Conservation (phyloP, 2,113 vertebrate species). For the Pomatostomus ruficeps region DNA sequence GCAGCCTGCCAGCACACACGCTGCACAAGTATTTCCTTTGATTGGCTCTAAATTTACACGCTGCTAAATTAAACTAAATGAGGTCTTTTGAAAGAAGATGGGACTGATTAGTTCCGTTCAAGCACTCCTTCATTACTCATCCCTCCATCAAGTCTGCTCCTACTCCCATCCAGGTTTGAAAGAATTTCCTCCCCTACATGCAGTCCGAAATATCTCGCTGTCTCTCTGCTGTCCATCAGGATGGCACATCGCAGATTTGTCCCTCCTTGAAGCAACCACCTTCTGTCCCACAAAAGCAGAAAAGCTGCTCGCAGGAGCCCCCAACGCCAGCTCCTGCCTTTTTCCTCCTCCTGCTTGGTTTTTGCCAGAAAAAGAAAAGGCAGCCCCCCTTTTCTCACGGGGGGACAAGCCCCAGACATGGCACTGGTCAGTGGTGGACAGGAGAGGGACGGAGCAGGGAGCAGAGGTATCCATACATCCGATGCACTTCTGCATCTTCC, state of each 20-base stretch:
- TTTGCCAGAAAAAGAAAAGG: not conserved
- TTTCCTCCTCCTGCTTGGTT: not conserved
- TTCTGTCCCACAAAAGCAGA: not conserved
- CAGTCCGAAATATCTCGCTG: not conserved
- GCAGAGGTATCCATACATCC: not conserved
- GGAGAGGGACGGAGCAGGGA: not conserved
- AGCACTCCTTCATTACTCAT: conserved; percentile 59
- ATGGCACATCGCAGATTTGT: not conserved
- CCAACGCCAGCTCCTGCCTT: not conserved
- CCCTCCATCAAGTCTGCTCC: conserved; percentile 51
- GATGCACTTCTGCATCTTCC: not conserved
- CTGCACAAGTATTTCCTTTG: conserved; percentile 37
- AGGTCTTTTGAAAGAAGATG: conserved; percentile 61
- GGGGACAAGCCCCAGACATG: too few species aligned
- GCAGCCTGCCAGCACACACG: conserved; percentile 33
- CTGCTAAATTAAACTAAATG: conserved; percentile 64
- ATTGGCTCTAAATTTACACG: conserved; percentile 59
- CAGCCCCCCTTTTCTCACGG: too few species aligned
- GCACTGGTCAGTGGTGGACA: not conserved
- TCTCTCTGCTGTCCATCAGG: not conserved
- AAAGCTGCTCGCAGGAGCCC: not conserved
- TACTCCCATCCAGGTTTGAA: conserved; percentile 47
- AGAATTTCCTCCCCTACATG: not conserved
- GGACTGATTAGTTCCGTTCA: conserved; percentile 66
- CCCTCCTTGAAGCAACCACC: not conserved